Evolutionary conservation across 2,113 vertebrate genomes (phyloP).

Genomic region (Bombycilla garrulus): DNA sequence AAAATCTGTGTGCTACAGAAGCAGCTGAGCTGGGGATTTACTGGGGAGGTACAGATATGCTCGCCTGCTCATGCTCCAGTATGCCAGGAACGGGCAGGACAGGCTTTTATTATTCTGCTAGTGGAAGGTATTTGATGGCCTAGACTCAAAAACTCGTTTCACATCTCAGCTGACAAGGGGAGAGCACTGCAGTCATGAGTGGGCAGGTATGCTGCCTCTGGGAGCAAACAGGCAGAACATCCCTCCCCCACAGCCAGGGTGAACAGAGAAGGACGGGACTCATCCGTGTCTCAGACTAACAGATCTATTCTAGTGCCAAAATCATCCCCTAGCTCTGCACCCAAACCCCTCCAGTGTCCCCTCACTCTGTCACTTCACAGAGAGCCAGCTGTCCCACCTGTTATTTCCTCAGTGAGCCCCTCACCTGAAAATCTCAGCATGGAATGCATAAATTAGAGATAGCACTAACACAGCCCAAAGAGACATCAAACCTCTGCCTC

Average conservation of each 20-base stretch:
- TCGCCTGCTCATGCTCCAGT: background rate
- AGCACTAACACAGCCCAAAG: background rate
- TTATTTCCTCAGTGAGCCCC: background rate
- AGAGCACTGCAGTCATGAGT: background rate
- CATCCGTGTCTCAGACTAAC: background rate
- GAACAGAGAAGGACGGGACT: background rate
- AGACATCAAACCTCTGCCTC: background rate
- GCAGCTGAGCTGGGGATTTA: background rate
- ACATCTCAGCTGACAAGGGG: background rate
- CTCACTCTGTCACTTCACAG: background rate
- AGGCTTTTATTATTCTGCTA: background rate
- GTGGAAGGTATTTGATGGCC: background rate
- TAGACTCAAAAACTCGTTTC: background rate
- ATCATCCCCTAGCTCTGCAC: background rate
- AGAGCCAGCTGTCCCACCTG: background rate
- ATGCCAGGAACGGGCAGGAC: background rate
- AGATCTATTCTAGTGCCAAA: background rate
- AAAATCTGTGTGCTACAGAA: background rate
- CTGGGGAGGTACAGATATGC: background rate
- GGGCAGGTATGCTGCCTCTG: background rate
- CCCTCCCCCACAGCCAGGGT: background rate
- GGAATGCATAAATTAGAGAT: background rate
- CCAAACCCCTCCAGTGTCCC: rapidly evolving
- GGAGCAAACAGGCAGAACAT: background rate
- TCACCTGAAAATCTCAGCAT: background rate